Percentiles rank a stretch among this genome's conserved stretches.
These are phyloP conservation scores for Leucoma salicis DNA, from an alignment of 2,888 invertebrate species.

Conservation along the genomic window DNA sequence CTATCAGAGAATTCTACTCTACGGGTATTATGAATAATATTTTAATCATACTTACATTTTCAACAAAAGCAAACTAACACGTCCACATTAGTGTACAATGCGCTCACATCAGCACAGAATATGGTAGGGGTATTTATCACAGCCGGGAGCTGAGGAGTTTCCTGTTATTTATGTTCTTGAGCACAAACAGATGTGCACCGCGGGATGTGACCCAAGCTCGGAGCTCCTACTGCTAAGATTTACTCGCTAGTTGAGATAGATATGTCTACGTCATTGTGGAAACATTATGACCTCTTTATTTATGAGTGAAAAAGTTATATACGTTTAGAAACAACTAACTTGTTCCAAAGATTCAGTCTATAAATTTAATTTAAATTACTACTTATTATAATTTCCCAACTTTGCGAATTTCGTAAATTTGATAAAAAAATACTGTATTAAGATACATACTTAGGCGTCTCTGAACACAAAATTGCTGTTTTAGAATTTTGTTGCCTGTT, in stretches of 20 bases:
- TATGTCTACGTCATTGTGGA: constrained; percentile 31
- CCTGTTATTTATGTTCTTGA: constrained; percentile 39
- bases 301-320: not conserved
- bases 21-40: too few relatives aligned
- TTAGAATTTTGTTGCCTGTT: too few relatives aligned
- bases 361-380: too few relatives aligned
- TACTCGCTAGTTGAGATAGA: constrained; percentile 30
- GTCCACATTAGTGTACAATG: constrained; percentile 38
- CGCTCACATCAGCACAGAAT: constrained; percentile 48
- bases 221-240: constrained; percentile 28
- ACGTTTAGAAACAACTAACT: too few relatives aligned
- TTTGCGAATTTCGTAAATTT: too few relatives aligned
- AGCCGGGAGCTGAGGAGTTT: constrained; percentile 53
- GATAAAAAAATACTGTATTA: too few relatives aligned
- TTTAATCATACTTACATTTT: not conserved
- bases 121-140: constrained; percentile 54
- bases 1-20: too few relatives aligned
- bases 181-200: constrained; percentile 56
- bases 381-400: too few relatives aligned
- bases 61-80: constrained; percentile 11
- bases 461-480: too few relatives aligned
- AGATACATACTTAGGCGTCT: too few relatives aligned
- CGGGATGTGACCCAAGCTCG: constrained; percentile 60
- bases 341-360: too few relatives aligned
- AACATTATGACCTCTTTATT: constrained; percentile 30